phyloP scores from a whole-genome alignment of 2,888 invertebrate species.

The Protodeltote pygarga region DNA sequence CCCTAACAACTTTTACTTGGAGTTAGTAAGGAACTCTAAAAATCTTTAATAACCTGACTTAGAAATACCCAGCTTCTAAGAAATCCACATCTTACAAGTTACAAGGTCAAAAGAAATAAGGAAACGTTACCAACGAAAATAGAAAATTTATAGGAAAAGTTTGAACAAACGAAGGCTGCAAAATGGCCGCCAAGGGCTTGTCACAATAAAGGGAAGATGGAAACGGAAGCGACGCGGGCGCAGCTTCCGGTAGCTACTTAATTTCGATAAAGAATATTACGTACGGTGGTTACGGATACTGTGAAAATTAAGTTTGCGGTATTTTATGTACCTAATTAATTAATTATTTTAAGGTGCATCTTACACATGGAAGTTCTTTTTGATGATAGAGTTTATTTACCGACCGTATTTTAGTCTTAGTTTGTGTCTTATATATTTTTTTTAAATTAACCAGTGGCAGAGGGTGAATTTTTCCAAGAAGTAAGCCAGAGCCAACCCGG shows the following conservation, averaged over 20 bases:
- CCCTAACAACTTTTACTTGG: too few relatives aligned
- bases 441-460: too few relatives aligned
- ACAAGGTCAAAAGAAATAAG: conserved; percentile 28
- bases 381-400: too few relatives aligned
- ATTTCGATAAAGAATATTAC: conserved; percentile 28
- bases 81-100: too few relatives aligned
- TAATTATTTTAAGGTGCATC: too few relatives aligned
- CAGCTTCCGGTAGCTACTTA: conserved; percentile 34
- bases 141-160: conserved; percentile 38
- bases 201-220: conserved; percentile 40
- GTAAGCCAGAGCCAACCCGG: too few relatives aligned
- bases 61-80: conserved; percentile 14
- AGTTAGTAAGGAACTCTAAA: background rate
- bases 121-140: conserved; percentile 29
- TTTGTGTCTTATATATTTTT: too few relatives aligned
- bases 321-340: too few relatives aligned
- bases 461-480: too few relatives aligned
- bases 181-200: conserved; percentile 24
- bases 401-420: too few relatives aligned
- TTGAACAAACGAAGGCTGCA: conserved; percentile 33
- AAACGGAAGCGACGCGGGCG: conserved; percentile 38
- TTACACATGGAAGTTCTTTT: too few relatives aligned
- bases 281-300: conserved; percentile 7
- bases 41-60: conserved; percentile 11
- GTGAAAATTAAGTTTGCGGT: conserved; percentile 27